phyloP scores from a whole-genome alignment of 2,888 invertebrate species.

The Cryptocephalus moraei region DNA sequence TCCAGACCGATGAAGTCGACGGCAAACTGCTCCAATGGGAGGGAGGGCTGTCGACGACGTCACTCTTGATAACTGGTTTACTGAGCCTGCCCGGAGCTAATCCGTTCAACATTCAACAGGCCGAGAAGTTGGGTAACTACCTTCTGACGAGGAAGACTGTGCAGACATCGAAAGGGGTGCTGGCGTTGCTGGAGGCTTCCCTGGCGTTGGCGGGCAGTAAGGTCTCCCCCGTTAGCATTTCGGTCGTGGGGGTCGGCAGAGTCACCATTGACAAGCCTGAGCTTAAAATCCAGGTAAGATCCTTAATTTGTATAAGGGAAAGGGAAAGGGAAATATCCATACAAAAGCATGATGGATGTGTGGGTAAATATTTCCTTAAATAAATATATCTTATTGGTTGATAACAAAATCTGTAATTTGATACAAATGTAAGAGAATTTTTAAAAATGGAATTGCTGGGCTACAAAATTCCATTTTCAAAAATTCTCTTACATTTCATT shows the following conservation, averaged over 20 bases:
- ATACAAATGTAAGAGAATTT: too few relatives aligned
- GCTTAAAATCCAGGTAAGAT: neutral
- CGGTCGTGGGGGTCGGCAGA: constrained; percentile 67
- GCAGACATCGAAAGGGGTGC: constrained; percentile 73
- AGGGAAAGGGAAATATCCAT: too few relatives aligned
- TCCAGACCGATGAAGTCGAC: constrained; percentile 90
- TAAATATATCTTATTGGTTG: too few relatives aligned
- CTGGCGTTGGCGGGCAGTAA: constrained; percentile 39
- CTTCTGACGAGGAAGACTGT: constrained; percentile 83
- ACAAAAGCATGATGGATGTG: too few relatives aligned
- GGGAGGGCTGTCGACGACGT: constrained; percentile 74
- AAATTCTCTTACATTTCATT: too few relatives aligned
- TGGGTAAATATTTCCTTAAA: too few relatives aligned
- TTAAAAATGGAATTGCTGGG: too few relatives aligned
- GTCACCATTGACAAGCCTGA: constrained; percentile 65
- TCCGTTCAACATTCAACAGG: constrained; percentile 66
- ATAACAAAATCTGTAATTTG: too few relatives aligned
- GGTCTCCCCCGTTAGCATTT: constrained; percentile 76
- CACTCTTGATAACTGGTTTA: constrained; percentile 47
- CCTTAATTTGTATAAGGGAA: constrained; percentile 44
- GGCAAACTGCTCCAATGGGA: constrained; percentile 84
- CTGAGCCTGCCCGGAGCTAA: constrained; percentile 47
- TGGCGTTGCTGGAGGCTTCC: constrained; percentile 70
- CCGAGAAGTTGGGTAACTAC: constrained; percentile 73
- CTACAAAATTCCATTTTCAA: too few relatives aligned